A percentile compares a stretch with the other conserved stretches of the same genome.
phyloP scores from a whole-genome alignment of 2,113 vertebrate species.

The Heterochromis multidens region DNA sequence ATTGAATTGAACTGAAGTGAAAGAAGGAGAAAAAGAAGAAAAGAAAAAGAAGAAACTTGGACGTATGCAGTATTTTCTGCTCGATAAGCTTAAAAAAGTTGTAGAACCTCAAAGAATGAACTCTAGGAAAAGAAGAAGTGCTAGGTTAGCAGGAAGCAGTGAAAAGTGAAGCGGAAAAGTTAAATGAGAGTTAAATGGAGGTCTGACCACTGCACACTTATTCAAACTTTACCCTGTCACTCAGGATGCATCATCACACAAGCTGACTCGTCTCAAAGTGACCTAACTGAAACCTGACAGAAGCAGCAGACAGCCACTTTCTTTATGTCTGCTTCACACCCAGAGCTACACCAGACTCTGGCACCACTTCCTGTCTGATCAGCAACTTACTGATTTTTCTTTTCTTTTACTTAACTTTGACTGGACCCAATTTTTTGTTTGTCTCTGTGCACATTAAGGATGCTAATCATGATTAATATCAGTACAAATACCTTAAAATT shows the following conservation, averaged over 20 bases:
- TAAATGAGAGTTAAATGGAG: neutral
- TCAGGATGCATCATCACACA: neutral
- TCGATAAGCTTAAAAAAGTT: neutral
- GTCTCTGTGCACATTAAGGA: neutral
- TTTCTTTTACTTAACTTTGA: neutral
- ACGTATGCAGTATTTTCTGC: neutral
- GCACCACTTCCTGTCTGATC: neutral
- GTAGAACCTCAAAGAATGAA: neutral
- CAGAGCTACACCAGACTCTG: neutral
- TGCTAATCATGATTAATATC: neutral
- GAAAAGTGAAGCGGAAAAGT: neutral
- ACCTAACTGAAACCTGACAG: neutral
- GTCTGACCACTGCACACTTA: neutral
- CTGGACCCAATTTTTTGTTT: neutral
- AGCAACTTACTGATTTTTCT: neutral
- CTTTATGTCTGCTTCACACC: neutral
- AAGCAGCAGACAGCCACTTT: neutral
- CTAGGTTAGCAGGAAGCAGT: neutral
- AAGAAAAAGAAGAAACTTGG: neutral
- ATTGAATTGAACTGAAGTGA: neutral
- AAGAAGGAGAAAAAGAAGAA: neutral
- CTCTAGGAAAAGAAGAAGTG: neutral
- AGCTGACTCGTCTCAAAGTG: neutral
- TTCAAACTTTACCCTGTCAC: neutral
- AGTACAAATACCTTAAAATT: neutral